Evolutionary conservation across 2,888 invertebrate genomes (phyloP), one percentile per base, ranked within the genome.

Genomic region (Plagodis pulveraria): DNA sequence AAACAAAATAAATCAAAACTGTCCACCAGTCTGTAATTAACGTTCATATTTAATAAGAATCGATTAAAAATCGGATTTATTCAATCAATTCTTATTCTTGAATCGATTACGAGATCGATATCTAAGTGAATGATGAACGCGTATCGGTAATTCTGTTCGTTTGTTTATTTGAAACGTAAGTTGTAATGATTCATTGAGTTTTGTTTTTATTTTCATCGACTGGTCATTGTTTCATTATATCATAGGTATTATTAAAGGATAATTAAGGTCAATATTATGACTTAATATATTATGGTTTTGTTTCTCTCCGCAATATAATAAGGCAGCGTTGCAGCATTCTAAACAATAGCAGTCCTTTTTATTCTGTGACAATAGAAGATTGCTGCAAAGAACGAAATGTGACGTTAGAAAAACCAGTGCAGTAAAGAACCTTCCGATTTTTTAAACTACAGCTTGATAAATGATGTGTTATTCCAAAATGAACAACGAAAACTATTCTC

Each of bases 61-160:
- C 85, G 86, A 88, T 88, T 86, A 83, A 81, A 79, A 82, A 79
- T 65, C 70, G 56, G 45, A 78, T 81, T 78, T 80, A 83, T 84
- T 85, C 81, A 84, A 86, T 86, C 81, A 80, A 79, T 78, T 72
- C 75, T 67, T 68, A 64, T 72, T 77, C 49, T 59, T 70, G 62
- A 73, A 78, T 75, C 74, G 74, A 76, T 76, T 69, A 68, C 57
- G 73, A 80, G 82, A 85, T 85, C 72, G 73, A 62, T 80, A 85
- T 87, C 85, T 74, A 69, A 70, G 60, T 65, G 66, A 71, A 74
- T 80, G 76, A 80, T 78, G 73, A 76, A 76, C 72, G 72, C 60
- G 55, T 56, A 54, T 61, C 58, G 56, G 40, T 53, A 12, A 57
- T 66, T 59, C 55, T 50, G 57, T 55, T 56, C 46, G 58, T 56